Evolutionary conservation across 2,797 vertebrate genomes (phyloP).

Genomic region (Molossus molossus): DNA sequence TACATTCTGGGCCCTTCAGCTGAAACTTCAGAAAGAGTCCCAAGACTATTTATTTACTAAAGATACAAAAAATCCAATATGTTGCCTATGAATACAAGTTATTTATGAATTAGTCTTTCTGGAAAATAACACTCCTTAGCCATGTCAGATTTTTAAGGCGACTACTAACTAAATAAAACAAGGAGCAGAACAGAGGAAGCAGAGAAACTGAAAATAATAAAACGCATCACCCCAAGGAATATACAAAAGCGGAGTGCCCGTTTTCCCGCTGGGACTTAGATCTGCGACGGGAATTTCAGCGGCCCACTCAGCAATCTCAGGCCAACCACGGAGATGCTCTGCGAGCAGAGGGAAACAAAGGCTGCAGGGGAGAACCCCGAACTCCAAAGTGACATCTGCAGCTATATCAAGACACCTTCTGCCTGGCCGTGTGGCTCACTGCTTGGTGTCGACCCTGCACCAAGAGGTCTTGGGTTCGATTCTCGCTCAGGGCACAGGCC

Average conservation of each 20-base stretch:
- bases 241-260: neutral
- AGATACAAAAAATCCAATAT: neutral
- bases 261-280: conserved; percentile 46
- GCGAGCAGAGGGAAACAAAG: neutral
- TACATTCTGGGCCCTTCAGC: neutral
- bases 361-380: neutral
- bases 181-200: neutral
- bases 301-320: neutral
- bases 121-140: neutral
- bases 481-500: too few species aligned
- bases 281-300: conserved; percentile 1
- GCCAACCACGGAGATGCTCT: neutral
- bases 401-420: neutral
- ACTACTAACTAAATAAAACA: neutral
- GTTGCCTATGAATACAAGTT: neutral
- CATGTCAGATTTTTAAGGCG: neutral
- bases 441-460: too few species aligned
- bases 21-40: neutral
- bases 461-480: too few species aligned
- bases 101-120: conserved; percentile 14
- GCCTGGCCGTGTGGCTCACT: too few species aligned
- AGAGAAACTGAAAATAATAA: neutral
- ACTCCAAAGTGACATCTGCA: neutral
- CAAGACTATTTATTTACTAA: neutral
- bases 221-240: neutral